Base-by-base conservation (phyloP, 2,888 invertebrate species). In the Apamea epomidion region DNA sequence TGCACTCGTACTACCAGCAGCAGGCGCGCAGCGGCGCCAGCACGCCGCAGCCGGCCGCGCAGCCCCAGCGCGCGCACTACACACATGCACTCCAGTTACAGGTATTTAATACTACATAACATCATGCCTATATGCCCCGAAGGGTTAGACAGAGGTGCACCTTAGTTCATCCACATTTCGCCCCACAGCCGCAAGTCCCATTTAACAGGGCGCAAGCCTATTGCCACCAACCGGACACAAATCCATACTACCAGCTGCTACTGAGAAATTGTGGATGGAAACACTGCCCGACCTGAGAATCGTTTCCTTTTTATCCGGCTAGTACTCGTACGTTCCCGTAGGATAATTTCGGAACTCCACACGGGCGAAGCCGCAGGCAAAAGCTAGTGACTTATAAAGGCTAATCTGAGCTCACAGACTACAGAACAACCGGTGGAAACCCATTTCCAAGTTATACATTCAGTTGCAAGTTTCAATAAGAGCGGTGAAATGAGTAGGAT, bases 41-140 rank as follows among this genome's bases (percentile, higher is more conserved):
- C 87, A 93, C 92, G 18, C 92, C 94, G 12, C 93, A 94, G 82
- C 91, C 94, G 8, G 77, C 89, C 37, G 80, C 91, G 14, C 94
- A 94, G 58, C 92, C 94, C 3, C 95, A 95, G 76, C 91, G 96
- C 5, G 94, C 95, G 0, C 95, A 94, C 71, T 96, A 97, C 87
- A 90, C 95, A 0, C 96, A 96, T 69, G 92, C 96, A 0, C 85
- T 96, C 18, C 96, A 96, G 42, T 67, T 96, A 74, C 96, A 96
- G 94, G 96, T 74, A 65, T 37, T 14, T 64, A 32, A 18, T 25
- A 32, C 32, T 10, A 32, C 10, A 10, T 32, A 32, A 64, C 21
- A 12, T 65, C 10, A 65, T 10, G 32, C 32, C 8, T 37, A 4
- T 21, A 21, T 21, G 25, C 37, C 6, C 37, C 21, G 65, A 25